Base-by-base conservation (phyloP, 2,888 invertebrate genomes). In the Apamea anceps region DNA sequence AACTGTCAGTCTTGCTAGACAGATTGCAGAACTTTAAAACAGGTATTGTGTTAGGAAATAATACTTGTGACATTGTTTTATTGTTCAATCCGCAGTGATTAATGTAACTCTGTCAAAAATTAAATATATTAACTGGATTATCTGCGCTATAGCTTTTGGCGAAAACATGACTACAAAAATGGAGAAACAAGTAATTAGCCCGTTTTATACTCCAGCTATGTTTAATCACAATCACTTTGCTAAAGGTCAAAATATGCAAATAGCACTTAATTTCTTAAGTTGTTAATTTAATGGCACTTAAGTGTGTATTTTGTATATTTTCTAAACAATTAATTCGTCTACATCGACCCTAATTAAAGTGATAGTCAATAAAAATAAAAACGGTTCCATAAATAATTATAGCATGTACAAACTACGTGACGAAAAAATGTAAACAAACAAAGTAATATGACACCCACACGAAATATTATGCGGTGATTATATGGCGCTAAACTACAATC, bases 181-280 rank as follows among this genome's bases (percentile, higher is more conserved):
- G 86, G 88, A 45, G 65, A 88, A 81, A 80, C 87, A 68, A 86
- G 80, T 80, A 85, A 85, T 86, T 86, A 86, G 65, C 67, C n/a
- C 21, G 48, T 71, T 79, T 80, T 32, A 37, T 80, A 81, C 70
- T 73, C 67, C 70, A 77, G 65, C 81, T 81, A 28, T 80, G 45
- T 74, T 75, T 79, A 84, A 79, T 88, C 32, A 76, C 79, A 79
- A 82, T 82, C 84, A 87, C 86, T 87, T 87, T 67, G 65, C 28
- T 68, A 86, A 88, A 88, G 88, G 85, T 84, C 85, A 81, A 82
- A 72, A 80, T 80, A 84, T 86, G 80, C 77, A 78, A 88, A 87
- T 79, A 68, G 45, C 67, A 32, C 45, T 80, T 77, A 71, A 81
- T 80, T 77, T 81, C 70, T 82, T 73, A 72, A 81, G 75, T 81